A percentile compares a stretch with the other conserved stretches of the same genome.
Evolutionary conservation across 2,113 vertebrate species (phyloP).

Genomic region (Pithys albifrons): DNA sequence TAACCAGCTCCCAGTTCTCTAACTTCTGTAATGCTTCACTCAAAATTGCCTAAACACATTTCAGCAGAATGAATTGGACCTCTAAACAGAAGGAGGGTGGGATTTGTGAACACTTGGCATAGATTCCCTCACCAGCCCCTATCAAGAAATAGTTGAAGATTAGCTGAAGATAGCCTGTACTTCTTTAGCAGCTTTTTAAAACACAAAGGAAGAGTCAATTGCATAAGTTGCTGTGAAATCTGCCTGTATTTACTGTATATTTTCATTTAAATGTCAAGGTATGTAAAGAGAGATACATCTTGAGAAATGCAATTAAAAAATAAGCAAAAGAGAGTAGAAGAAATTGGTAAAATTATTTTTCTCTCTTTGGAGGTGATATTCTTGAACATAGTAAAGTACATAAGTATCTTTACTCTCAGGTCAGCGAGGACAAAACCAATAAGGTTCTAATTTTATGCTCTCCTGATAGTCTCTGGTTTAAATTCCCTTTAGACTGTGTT

Average conservation of each 20-base stretch:
- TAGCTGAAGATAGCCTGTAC: not conserved
- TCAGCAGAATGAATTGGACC: not conserved
- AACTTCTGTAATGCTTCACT: not conserved
- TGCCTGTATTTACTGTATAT: not conserved
- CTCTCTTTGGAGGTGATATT: not conserved
- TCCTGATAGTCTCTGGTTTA: not conserved
- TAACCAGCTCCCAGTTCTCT: not conserved
- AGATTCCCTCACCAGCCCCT: not conserved
- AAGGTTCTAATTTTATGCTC: not conserved
- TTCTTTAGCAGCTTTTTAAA: not conserved
- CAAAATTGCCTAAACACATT: not conserved
- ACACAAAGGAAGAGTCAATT: not conserved
- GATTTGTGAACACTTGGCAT: not conserved
- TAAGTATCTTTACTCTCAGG: not conserved
- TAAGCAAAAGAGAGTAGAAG: not conserved
- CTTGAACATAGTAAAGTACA: not conserved
- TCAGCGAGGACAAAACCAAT: not conserved
- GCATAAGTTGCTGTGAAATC: not conserved
- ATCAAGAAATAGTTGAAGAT: not conserved
- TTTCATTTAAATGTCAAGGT: not conserved
- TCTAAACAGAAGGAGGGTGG: not conserved
- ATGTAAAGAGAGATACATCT: not conserved
- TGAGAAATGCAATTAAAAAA: not conserved
- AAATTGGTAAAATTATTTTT: not conserved
- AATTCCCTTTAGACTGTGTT: not conserved